These are phyloP conservation scores for Emmelina monodactyla DNA, from an alignment of 2,888 invertebrate genomes.

Conservation along the genomic window DNA sequence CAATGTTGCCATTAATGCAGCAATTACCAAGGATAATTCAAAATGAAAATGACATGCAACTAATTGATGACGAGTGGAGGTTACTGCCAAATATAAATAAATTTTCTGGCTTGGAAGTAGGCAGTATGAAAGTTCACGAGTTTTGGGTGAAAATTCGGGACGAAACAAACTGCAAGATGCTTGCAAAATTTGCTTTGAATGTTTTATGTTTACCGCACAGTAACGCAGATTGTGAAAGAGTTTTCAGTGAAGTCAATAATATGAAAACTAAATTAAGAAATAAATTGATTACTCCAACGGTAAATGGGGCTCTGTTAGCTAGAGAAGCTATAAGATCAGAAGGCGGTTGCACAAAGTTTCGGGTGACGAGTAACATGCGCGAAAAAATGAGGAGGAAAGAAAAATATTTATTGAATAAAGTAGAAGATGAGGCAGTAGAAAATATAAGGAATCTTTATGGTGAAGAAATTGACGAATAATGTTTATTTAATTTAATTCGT, in stretches of 20 bases:
- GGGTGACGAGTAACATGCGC: conserved; percentile 10
- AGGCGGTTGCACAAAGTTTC: conserved; percentile 8
- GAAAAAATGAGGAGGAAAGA: conserved; percentile 4
- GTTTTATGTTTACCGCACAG: conserved; percentile 8
- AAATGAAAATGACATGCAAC: too few species aligned
- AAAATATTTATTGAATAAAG: conserved; percentile 9
- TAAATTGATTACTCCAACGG: conserved; percentile 6
- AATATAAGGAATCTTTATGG: conserved; percentile 12
- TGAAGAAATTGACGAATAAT: conserved; percentile 3
- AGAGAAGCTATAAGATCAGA: conserved; percentile 1
- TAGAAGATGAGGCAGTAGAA: conserved; percentile 11
- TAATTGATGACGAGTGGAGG: too few species aligned
- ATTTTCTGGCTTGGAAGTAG: too few species aligned
- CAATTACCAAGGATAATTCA: too few species aligned
- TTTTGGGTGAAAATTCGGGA: too few species aligned
- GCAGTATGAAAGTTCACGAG: too few species aligned
- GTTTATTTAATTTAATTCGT: background rate
- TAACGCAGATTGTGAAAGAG: conserved; percentile 11
- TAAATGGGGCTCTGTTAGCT: background rate
- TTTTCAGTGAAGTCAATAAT: conserved; percentile 11
- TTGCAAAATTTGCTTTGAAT: conserved; percentile 8
- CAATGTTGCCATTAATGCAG: too few species aligned
- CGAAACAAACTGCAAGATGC: too few species aligned
- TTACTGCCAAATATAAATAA: too few species aligned
- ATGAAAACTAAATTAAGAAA: conserved; percentile 15